Evolutionary conservation across 2,797 vertebrate species (phyloP).

Genomic region (Centroberyx gerrardi): DNA sequence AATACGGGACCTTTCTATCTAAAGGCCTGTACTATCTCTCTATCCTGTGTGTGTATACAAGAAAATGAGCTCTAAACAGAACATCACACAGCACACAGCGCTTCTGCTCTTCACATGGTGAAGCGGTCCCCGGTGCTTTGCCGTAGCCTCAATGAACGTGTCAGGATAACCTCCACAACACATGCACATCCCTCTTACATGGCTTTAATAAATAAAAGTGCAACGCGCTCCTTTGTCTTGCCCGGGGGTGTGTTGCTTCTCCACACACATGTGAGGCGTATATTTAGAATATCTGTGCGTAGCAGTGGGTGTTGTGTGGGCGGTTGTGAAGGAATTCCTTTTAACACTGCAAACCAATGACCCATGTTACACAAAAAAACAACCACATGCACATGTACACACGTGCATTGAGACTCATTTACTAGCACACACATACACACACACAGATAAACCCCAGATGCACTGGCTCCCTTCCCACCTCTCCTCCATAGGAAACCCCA

Average conservation of each 20-base stretch:
- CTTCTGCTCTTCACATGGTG: slow-evolving; percentile 1
- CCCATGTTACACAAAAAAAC: slow-evolving; percentile 40
- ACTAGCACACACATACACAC: slow-evolving; percentile 7
- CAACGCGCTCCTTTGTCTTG: slow-evolving; percentile 52
- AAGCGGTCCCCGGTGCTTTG: slow-evolving; percentile 28
- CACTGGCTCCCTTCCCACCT: slow-evolving; percentile 1
- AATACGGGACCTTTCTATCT: too few relatives aligned
- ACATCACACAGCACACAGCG: not conserved
- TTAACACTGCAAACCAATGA: slow-evolving; percentile 41
- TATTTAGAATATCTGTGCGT: slow-evolving; percentile 67
- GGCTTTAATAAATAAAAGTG: slow-evolving; percentile 63
- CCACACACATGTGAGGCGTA: slow-evolving; percentile 68
- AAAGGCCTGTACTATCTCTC: too few relatives aligned
- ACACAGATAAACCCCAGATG: slow-evolving; percentile 47
- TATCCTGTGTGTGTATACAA: slow-evolving; percentile 2
- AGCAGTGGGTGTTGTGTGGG: slow-evolving; percentile 50
- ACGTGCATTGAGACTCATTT: not conserved
- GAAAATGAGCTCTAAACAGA: not conserved
- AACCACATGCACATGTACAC: slow-evolving; percentile 41
- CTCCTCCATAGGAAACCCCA: slow-evolving; percentile 66
- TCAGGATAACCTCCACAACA: slow-evolving; percentile 30
- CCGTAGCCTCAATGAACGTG: slow-evolving; percentile 41
- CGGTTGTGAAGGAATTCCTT: slow-evolving; percentile 50
- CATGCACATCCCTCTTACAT: slow-evolving; percentile 48
- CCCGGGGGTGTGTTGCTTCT: slow-evolving; percentile 45